Percentiles rank a stretch among this genome's conserved stretches.
Evolutionary conservation across 2,113 vertebrate genomes (phyloP).

Genomic region (Podarcis raffonei): DNA sequence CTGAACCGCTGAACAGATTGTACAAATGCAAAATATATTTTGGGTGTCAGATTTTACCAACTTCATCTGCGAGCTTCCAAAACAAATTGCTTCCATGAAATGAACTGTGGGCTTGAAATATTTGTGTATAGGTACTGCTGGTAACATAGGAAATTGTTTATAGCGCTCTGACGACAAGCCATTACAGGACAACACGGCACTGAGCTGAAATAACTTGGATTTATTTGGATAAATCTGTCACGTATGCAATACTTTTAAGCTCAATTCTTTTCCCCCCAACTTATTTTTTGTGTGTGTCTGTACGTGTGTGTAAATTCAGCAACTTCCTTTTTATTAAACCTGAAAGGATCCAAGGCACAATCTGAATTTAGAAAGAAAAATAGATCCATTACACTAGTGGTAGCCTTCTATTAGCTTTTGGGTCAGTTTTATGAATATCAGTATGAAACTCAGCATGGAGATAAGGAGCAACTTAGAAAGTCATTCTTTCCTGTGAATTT

Average conservation of each 20-base stretch:
- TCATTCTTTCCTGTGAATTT: constrained; percentile 2
- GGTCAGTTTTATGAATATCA: constrained; percentile 13
- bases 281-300: not conserved
- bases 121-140: constrained; percentile 35
- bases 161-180: constrained; percentile 28
- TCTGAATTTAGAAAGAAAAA: constrained; percentile 46
- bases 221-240: constrained; percentile 32
- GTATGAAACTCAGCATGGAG: constrained; percentile 5
- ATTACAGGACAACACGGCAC: constrained; percentile 15
- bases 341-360: constrained; percentile 10
- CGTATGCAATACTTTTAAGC: constrained; percentile 31
- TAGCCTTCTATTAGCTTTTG: constrained; percentile 10
- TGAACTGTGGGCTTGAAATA: constrained; percentile 35
- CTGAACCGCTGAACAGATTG: constrained; percentile 5
- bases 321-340: not conserved
- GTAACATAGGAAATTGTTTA: constrained; percentile 47
- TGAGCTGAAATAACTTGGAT: constrained; percentile 41
- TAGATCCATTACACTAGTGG: not conserved
- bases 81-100: constrained; percentile 45
- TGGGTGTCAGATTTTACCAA: constrained; percentile 22
- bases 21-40: constrained; percentile 32
- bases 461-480: not conserved
- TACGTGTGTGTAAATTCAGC: constrained; percentile 14
- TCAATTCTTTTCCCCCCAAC: not conserved
- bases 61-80: constrained; percentile 38